phyloP scores from a whole-genome alignment of 2,888 invertebrate species.

The Netelia fuscicornis region DNA sequence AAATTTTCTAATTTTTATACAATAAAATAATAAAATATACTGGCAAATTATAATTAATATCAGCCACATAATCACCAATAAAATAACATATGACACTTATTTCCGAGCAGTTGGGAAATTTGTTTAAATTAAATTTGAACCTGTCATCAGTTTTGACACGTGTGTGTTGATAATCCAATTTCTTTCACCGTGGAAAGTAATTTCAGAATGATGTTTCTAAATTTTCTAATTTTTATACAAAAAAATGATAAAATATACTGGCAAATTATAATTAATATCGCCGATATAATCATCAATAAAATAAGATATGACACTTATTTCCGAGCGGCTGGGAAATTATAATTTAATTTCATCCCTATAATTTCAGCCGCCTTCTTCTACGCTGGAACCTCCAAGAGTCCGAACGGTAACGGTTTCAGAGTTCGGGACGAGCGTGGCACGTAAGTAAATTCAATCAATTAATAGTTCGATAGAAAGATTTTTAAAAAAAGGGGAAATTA shows the following conservation, averaged over 20 bases:
- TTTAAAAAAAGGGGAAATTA: not conserved
- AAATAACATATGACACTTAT: constrained; percentile 14
- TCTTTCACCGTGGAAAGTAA: not conserved
- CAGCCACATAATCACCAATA: not conserved
- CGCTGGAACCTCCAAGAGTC: constrained; percentile 90
- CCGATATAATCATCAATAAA: not conserved
- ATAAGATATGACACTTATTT: constrained; percentile 15
- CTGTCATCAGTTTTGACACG: no score
- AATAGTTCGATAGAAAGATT: constrained; percentile 8
- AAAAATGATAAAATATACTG: not conserved
- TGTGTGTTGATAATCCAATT: no score
- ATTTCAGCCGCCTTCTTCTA: constrained; percentile 95
- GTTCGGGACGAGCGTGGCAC: constrained; percentile 93
- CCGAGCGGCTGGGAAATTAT: constrained; percentile 1
- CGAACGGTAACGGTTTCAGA: constrained; percentile 89
- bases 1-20: not conserved
- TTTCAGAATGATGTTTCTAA: not conserved
- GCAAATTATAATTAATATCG: not conserved
- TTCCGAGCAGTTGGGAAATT: constrained; percentile 9
- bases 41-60: not conserved
- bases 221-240: not conserved
- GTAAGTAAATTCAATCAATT: constrained; percentile 82
- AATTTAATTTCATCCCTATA: constrained; percentile 15
- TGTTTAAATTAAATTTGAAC: no score
- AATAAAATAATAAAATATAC: not conserved